A percentile compares a stretch with the other conserved stretches of the same genome.
Evolutionary conservation across 2,888 invertebrate genomes (phyloP).

Genomic region (Phaonia tiefii): DNA sequence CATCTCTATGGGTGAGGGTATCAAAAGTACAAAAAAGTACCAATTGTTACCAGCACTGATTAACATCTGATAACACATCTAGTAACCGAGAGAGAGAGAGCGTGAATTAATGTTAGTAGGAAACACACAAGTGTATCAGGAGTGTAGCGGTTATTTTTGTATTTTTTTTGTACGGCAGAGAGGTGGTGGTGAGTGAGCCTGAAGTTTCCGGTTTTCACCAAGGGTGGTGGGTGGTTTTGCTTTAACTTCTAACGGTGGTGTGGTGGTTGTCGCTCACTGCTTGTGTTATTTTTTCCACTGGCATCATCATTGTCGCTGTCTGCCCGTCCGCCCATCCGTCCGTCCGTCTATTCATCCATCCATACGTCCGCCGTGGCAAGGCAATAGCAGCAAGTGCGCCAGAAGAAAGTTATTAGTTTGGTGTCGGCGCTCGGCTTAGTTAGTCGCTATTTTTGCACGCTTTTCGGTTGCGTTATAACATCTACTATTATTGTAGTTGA

Average conservation of each 20-base stretch:
- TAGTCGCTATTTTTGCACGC: constrained; percentile 67
- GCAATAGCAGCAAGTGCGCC: constrained; percentile 59
- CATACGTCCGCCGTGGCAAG: neutral
- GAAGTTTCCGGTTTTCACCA: constrained; percentile 63
- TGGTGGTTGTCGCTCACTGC: constrained; percentile 27
- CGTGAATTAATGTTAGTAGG: neutral
- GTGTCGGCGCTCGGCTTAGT: constrained; percentile 66
- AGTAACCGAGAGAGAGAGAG: too few species aligned
- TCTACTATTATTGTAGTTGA: constrained; percentile 39
- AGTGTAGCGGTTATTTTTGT: constrained; percentile 4
- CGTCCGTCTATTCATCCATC: constrained; percentile 4
- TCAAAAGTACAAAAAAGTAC: too few species aligned
- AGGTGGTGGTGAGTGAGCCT: constrained; percentile 51
- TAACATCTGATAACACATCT: too few species aligned
- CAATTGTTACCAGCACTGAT: too few species aligned
- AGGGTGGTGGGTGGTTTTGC: constrained; percentile 60
- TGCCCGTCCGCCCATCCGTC: constrained; percentile 3
- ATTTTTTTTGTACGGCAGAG: too few species aligned
- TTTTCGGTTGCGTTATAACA: constrained; percentile 63
- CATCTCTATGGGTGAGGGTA: too few species aligned
- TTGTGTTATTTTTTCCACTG: constrained; percentile 36
- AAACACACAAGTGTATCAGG: constrained; percentile 6
- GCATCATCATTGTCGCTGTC: constrained; percentile 47
- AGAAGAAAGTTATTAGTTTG: constrained; percentile 65
- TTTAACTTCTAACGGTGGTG: constrained; percentile 41